A percentile compares a stretch with the other conserved stretches of the same genome.
Conservation (phyloP, 1,140 invertebrate species). For the Trypoxylus dichotomus region DNA sequence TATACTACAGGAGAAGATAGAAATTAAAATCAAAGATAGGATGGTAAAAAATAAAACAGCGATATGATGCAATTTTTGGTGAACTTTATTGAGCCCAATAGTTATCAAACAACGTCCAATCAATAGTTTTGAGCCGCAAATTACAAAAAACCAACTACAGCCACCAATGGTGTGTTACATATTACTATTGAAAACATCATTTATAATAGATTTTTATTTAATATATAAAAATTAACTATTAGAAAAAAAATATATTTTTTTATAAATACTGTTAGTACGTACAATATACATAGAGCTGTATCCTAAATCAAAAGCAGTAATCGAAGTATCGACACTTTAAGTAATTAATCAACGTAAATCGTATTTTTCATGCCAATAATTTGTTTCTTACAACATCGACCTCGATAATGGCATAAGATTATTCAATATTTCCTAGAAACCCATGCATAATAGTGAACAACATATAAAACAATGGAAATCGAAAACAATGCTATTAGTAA, state of each 20-base stretch:
- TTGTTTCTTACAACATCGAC: no score
- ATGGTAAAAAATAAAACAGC: not conserved
- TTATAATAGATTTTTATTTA: not conserved
- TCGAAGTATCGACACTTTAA: no score
- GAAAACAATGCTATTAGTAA: not conserved
- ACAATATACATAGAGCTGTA: no score
- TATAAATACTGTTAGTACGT: not conserved
- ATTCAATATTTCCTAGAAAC: no score
- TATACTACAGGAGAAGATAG: constrained; percentile 64
- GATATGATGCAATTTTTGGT: not conserved
- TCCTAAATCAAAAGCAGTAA: no score
- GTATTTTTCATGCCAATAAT: no score
- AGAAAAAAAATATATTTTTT: not conserved
- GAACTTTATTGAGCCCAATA: constrained; percentile 27
- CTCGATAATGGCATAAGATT: no score
- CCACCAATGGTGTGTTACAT: no score
- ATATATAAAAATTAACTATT: not conserved
- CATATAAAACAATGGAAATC: not conserved
- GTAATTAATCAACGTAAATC: no score
- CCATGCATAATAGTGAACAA: not conserved
- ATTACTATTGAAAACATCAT: not conserved
- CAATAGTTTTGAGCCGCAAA: not conserved
- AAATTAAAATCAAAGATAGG: not conserved
- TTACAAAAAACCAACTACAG: no score
- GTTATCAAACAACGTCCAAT: not conserved